Conservation (phyloP, 30 jellyfish, hydroid and myxozoan genomes). For the Hydractinia echinata region DNA sequence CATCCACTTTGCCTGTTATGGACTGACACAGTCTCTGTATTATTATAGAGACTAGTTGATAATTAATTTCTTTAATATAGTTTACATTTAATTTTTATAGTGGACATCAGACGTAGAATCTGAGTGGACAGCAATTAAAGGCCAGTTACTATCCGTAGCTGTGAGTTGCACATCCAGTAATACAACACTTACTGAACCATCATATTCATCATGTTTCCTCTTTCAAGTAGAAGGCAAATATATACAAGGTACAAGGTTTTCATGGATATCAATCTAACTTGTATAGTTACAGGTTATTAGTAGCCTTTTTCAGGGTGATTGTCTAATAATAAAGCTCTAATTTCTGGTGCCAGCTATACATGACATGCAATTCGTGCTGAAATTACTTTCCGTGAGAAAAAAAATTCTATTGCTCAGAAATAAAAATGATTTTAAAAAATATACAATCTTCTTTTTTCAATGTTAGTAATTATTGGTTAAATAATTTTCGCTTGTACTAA, state of each 20-base stretch:
- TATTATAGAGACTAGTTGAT: neutral
- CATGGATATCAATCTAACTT: neutral
- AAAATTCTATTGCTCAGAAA: neutral
- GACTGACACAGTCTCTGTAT: no score
- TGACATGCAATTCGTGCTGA: no score
- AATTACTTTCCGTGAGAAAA: neutral
- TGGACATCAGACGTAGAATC: neutral
- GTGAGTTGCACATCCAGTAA: neutral
- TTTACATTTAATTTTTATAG: neutral
- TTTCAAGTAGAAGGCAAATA: conserved; percentile 13
- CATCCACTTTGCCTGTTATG: no score
- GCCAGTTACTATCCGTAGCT: neutral
- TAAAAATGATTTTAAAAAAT: no score
- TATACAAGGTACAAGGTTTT: neutral
- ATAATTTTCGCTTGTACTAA: no score
- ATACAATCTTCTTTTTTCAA: no score
- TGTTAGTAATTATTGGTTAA: no score
- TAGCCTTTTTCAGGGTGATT: no score
- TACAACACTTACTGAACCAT: neutral
- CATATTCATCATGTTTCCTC: neutral
- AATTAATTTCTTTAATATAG: neutral
- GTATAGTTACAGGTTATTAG: no score
- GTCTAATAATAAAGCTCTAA: no score
- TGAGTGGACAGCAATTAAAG: neutral
- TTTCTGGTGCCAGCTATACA: no score